Percentiles rank a stretch among this genome's conserved stretches.
phyloP scores from a whole-genome alignment of 2,797 vertebrate species.

The Coregonus suidteri region DNA sequence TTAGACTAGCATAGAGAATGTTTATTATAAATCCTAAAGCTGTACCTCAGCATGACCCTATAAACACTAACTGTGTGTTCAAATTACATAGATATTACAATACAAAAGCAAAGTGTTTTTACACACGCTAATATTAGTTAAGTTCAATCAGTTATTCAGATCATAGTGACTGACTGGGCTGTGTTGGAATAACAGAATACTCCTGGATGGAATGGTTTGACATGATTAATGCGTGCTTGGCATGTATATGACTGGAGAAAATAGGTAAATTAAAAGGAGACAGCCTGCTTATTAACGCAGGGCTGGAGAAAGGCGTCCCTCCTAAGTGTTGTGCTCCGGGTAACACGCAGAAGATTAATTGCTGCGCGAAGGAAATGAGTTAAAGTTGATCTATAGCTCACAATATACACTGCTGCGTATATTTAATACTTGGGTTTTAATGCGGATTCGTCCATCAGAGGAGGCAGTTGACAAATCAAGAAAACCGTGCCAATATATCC shows the following conservation, averaged over 20 bases:
- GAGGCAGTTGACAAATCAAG: slow-evolving; percentile 73
- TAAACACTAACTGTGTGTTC: too few species aligned
- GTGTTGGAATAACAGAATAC: background rate
- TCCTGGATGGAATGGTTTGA: background rate
- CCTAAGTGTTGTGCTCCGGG: slow-evolving; percentile 64
- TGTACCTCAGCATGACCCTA: background rate
- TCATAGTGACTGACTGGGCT: background rate
- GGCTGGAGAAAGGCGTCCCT: background rate
- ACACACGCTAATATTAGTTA: background rate
- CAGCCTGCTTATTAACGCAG: background rate
- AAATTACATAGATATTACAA: too few species aligned
- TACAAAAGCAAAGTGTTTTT: too few species aligned
- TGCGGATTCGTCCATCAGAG: slow-evolving; percentile 69
- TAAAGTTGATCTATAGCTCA: slow-evolving; percentile 83
- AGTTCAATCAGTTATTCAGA: background rate
- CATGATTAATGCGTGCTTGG: background rate
- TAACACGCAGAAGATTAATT: slow-evolving; percentile 81
- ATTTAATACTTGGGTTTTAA: slow-evolving; percentile 74
- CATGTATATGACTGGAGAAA: background rate
- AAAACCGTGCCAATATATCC: too few species aligned
- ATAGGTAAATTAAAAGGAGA: background rate
- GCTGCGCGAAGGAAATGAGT: slow-evolving; percentile 75
- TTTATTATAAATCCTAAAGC: background rate
- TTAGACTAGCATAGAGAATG: background rate
- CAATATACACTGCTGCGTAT: slow-evolving; percentile 75